phyloP scores from a whole-genome alignment of 2,888 invertebrate genomes.

The Colletes collaris region DNA sequence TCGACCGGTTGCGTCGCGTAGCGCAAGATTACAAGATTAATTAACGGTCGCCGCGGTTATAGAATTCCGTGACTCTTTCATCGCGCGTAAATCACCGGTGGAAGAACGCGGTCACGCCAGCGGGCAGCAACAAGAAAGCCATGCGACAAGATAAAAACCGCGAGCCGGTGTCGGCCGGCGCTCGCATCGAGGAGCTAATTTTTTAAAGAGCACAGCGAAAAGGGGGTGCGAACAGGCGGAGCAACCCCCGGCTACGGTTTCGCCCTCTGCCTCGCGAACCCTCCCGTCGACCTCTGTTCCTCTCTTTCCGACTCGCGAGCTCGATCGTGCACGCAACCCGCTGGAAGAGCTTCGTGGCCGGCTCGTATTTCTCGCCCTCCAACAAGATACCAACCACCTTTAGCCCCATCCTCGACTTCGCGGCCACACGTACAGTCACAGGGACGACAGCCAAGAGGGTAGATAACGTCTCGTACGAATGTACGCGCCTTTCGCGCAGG shows the following conservation, averaged over 20 bases:
- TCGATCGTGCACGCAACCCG: constrained; percentile 71
- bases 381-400: constrained; percentile 75
- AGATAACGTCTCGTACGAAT: constrained; percentile 48
- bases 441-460: background rate
- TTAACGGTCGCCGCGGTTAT: background rate
- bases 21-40: constrained; percentile 15
- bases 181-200: constrained; percentile 66
- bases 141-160: constrained; percentile 53
- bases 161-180: constrained; percentile 24
- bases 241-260: constrained; percentile 50
- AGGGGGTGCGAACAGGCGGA: constrained; percentile 70
- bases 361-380: constrained; percentile 75
- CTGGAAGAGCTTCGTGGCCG: constrained; percentile 65
- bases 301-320: constrained; percentile 39
- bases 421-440: constrained; percentile 32
- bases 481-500: constrained; percentile 6
- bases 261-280: background rate
- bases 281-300: background rate
- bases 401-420: constrained; percentile 65
- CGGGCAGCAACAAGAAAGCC: constrained; percentile 22
- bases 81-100: constrained; percentile 39
- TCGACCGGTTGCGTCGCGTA: too few species aligned
- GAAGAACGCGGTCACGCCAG: constrained; percentile 34
- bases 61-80: constrained; percentile 45
- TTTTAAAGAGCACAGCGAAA: constrained; percentile 71